Percentiles rank a stretch among this genome's conserved stretches.
phyloP scores from a whole-genome alignment of 1,140 invertebrate species.

The Cheumatopsyche charites region DNA sequence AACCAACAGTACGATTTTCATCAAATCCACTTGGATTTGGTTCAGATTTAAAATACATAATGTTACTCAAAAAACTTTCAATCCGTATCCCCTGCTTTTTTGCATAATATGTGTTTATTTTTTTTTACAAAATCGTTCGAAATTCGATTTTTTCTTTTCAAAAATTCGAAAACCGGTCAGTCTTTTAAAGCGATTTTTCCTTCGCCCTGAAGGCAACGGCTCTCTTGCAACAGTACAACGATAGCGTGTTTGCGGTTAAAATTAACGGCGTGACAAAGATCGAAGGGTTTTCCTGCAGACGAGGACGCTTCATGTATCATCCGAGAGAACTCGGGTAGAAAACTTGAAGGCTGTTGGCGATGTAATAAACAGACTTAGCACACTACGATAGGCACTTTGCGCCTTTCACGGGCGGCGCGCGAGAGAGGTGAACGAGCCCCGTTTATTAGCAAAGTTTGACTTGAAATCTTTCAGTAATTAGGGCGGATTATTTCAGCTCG shows the following conservation, averaged over 20 bases:
- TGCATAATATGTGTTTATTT: too few relatives aligned
- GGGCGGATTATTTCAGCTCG: constrained; percentile 56
- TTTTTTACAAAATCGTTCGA: too few relatives aligned
- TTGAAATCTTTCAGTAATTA: constrained; percentile 59
- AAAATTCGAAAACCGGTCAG: too few relatives aligned
- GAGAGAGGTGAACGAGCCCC: constrained; percentile 55
- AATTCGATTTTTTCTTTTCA: too few relatives aligned
- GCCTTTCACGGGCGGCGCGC: constrained; percentile 35
- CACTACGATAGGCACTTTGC: constrained; percentile 47
- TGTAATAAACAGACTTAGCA: constrained; percentile 46
- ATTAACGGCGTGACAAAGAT: constrained; percentile 13
- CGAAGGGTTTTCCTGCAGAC: not conserved
- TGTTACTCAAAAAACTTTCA: too few relatives aligned
- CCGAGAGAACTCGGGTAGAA: constrained; percentile 22
- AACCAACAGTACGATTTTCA: too few relatives aligned
- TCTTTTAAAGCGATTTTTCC: too few relatives aligned
- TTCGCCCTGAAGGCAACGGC: too few relatives aligned
- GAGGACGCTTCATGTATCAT: constrained; percentile 15
- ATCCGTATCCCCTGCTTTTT: too few relatives aligned
- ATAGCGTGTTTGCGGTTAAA: not conserved
- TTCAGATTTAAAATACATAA: too few relatives aligned
- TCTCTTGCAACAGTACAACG: too few relatives aligned
- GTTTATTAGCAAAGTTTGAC: constrained; percentile 60
- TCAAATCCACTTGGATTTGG: too few relatives aligned
- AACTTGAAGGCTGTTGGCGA: constrained; percentile 42